phyloP scores from a whole-genome alignment of 2,888 invertebrate genomes.

The Helicoverpa assulta region DNA sequence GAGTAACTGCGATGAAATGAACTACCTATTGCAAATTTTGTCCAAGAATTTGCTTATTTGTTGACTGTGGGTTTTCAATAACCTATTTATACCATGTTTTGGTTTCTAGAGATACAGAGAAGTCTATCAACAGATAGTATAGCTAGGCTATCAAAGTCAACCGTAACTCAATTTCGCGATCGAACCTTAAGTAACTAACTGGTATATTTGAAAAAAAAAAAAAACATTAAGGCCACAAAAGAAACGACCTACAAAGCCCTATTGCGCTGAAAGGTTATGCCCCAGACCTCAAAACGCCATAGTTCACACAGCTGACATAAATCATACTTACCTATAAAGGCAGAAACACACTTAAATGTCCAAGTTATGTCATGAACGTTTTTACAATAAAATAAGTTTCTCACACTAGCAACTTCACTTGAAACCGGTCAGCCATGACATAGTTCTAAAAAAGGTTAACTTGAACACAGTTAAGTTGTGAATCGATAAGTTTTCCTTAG shows the following conservation, averaged over 20 bases:
- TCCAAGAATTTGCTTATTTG: too few relatives aligned
- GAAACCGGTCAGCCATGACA: constrained; percentile 57
- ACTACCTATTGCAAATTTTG: too few relatives aligned
- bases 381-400: constrained; percentile 40
- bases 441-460: constrained; percentile 41
- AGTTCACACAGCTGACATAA: constrained; percentile 27
- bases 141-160: too few relatives aligned
- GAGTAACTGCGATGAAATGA: too few relatives aligned
- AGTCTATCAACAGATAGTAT: too few relatives aligned
- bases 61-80: too few relatives aligned
- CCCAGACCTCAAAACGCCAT: constrained; percentile 30
- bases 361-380: constrained; percentile 39
- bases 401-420: constrained; percentile 30
- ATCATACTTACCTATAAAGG: constrained; percentile 1
- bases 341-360: constrained; percentile 25
- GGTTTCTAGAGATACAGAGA: too few relatives aligned
- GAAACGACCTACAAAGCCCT: constrained; percentile 1
- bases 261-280: constrained; percentile 16
- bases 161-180: neutral
- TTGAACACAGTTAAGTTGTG: constrained; percentile 32
- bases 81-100: too few relatives aligned
- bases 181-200: neutral
- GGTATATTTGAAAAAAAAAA: constrained; percentile 4
- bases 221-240: neutral
- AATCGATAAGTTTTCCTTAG: constrained; percentile 52